phyloP scores from a whole-genome alignment of 2,797 vertebrate genomes.

The Threskiornis aethiopicus region DNA sequence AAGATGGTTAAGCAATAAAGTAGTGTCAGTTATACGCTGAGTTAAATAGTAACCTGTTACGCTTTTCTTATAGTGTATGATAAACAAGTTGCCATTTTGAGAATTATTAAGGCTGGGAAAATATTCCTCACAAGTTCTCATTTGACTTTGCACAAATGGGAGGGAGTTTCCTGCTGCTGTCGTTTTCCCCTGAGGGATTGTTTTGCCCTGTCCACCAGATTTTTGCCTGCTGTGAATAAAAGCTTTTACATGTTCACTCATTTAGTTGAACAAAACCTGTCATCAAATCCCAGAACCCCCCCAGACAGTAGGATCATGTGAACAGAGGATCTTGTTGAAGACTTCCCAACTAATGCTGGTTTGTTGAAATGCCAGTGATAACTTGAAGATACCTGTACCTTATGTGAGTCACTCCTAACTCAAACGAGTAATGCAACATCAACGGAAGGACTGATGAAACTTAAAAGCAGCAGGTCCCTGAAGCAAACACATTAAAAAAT shows the following conservation, averaged over 20 bases:
- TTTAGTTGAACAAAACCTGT: neutral
- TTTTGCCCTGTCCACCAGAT: neutral
- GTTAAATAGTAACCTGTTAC: neutral
- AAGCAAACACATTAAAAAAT: neutral
- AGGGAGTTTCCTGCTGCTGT: slow-evolving; percentile 6
- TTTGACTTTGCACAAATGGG: neutral
- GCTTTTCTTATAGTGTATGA: neutral
- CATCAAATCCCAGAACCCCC: neutral
- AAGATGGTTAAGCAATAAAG: neutral
- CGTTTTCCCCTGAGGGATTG: neutral
- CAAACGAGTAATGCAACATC: neutral
- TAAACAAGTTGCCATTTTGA: slow-evolving; percentile 23
- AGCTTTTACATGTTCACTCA: neutral
- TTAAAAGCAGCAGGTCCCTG: neutral
- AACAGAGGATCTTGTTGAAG: neutral
- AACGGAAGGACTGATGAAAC: neutral
- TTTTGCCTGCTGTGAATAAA: neutral
- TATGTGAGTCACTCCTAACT: neutral
- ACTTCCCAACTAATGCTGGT: neutral
- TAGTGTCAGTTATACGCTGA: neutral
- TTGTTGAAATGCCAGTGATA: neutral
- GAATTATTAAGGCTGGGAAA: slow-evolving; percentile 35
- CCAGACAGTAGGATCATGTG: neutral
- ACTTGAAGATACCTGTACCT: neutral
- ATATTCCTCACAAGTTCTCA: neutral